Evolutionary conservation across 2,797 vertebrate genomes (phyloP).

Genomic region (Amblyraja radiata): DNA sequence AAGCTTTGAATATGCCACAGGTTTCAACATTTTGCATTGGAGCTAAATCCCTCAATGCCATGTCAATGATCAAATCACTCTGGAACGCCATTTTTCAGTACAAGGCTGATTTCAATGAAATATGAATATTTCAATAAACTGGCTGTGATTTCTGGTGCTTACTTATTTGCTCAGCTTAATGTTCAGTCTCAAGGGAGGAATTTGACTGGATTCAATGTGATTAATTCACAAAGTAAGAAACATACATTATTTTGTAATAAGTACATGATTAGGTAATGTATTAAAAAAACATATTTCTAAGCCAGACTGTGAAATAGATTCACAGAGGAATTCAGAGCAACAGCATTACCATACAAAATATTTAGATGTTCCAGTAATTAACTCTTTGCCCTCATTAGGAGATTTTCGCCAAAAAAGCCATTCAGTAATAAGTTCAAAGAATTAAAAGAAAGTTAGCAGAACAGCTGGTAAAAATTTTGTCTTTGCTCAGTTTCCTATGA

Average conservation of each 20-base stretch:
- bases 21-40: not conserved
- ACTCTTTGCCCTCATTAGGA: conserved; percentile 34
- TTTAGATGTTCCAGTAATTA: not conserved
- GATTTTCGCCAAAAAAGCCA: conserved; percentile 2
- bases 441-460: not conserved
- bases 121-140: conserved; percentile 24
- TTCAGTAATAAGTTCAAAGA: conserved; percentile 11
- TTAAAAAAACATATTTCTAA: conserved; percentile 21
- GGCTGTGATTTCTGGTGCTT: conserved; percentile 22
- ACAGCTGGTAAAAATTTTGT: not conserved
- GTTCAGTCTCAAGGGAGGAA: conserved; percentile 23
- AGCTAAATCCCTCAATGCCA: not conserved
- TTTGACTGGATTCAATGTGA: conserved; percentile 24
- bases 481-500: not conserved
- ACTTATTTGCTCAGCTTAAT: conserved; percentile 24
- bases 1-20: not conserved
- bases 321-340: conserved; percentile 11
- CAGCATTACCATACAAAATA: conserved; percentile 6
- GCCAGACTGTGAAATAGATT: conserved; percentile 20
- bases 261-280: conserved; percentile 34
- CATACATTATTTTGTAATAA: conserved; percentile 33
- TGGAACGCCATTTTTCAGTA: not conserved
- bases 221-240: conserved; percentile 33
- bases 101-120: not conserved
- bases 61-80: conserved; percentile 28